Base-by-base conservation (phyloP, 23 tunicate genomes). In the Pegea sp. region DNA sequence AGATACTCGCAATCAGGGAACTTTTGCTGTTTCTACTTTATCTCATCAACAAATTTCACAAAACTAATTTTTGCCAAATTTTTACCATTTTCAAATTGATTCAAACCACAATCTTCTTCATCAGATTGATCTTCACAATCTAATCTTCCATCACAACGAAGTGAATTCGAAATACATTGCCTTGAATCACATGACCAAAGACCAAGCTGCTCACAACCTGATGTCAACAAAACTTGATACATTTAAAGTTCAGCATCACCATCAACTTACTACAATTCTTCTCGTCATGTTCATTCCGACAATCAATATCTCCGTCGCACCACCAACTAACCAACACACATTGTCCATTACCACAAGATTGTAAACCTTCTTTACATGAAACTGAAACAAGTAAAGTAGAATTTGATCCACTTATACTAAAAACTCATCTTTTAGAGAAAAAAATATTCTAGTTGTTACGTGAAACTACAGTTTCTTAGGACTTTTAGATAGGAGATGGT, bases 251-350 rank as follows among this genome's bases (percentile, higher is more conserved):
- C 16, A 16, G n/a, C n/a, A 8, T 38, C 46, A 11, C 13, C 13
- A 26, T 1, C 1, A 29, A 42, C 92, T 52, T 20, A 78, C 92
- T 65, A 68, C 92, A 78, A 59, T 58, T 22, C 30, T 49, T 26
- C 44, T 78, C 92, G 44, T 78, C 92, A 23, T 8, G 58, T 30
- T 63, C 72, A 34, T 78, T 70, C 26, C 24, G 29, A 59, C 92
- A 78, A 43, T 78, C 92, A 1, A 64, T 54, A 58, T 78, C 92
- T 27, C 77, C 77, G 52, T 78, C 92, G 54, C 92, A 78, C 77
- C 92, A 65, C 92, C 92, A 78, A 22, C 61, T 34, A 57, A 52
- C 5, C 2, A 59, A 48, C 48, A 78, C 34, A 33, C 92, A 78
- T 62, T 75, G 53, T 22, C 34, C 34, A 6, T 54, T 54, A 13